Evolutionary conservation across 2,797 vertebrate genomes (phyloP).

Genomic region (Heliangelus exortis): DNA sequence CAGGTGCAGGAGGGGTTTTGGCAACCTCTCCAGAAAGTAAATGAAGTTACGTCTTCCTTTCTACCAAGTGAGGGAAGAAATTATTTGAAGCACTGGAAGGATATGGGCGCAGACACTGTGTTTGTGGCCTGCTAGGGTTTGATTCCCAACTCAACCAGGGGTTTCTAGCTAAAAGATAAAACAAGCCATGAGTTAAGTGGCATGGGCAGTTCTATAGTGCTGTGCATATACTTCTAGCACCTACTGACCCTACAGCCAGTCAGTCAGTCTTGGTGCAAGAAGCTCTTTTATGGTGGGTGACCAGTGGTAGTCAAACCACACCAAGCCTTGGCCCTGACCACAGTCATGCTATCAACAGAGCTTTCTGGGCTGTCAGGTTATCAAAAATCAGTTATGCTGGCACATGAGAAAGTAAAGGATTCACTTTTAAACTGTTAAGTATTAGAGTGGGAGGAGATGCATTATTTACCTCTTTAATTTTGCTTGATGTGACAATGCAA

Average conservation of each 20-base stretch:
- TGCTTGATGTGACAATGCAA: neutral
- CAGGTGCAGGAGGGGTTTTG: neutral
- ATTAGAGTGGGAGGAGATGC: neutral
- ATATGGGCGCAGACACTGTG: rapidly evolving
- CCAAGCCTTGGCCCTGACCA: rapidly evolving
- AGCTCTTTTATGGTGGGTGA: rapidly evolving
- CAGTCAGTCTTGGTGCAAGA: rapidly evolving
- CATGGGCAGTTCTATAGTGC: neutral
- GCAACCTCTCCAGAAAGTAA: neutral
- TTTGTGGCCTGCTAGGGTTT: rapidly evolving
- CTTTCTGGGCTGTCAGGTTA: neutral
- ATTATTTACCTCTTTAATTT: neutral
- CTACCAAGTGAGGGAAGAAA: rapidly evolving
- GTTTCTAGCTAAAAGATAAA: neutral
- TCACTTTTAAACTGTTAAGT: neutral
- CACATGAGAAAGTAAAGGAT: neutral
- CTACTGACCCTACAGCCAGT: rapidly evolving
- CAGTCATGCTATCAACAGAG: rapidly evolving
- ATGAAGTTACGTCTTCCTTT: rapidly evolving
- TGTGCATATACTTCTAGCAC: neutral
- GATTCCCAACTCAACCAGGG: neutral
- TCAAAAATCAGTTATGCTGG: rapidly evolving
- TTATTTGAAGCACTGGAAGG: neutral
- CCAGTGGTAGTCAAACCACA: rapidly evolving
- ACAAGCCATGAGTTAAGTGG: neutral